Evolutionary conservation across 2,113 vertebrate species (phyloP), one percentile per base, ranked within the genome.

Genomic region (Collichthys lucidus): DNA sequence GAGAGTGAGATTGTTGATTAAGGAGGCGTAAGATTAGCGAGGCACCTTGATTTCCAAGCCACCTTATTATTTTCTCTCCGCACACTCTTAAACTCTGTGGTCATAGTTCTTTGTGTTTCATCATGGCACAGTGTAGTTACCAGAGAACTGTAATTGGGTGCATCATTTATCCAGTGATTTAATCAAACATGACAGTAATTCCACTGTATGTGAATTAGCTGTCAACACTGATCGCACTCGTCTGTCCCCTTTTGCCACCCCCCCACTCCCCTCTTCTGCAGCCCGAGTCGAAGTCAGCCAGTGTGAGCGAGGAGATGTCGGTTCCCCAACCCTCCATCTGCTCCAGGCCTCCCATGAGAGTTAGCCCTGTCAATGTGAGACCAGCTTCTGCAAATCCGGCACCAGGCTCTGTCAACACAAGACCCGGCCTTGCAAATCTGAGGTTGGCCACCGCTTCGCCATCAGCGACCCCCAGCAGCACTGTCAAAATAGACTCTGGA

Each of bases 1-100:
- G 78, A 73, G 76, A 59, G 74, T n/a, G 40, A 83, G 74, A 76
- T 88, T 82, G 85, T 83, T 92, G 91, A 94, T 94, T 88, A 90
- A 83, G 80, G 87, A 89, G 88, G 89, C 90, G 86, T 77, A 52
- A 75, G 90, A 92, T 92, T 85, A 86, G 80, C 74, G 47, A 79
- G 80, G 76, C 76, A 63, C 84, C 86, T 84, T 86, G 89, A 91
- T 89, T 85, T 86, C 84, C 73, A 86, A 89, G 89, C 82, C 89
- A 77, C 79, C 92, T 87, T 83, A 84, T 86, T 83, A 87, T 92
- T 92, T 91, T 79, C 87, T 71, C 35, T 70, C 63, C 62, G 29
- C 78, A 63, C 74, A 74, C 64, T 77, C 78, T 85, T 85, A 75
- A 85, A 87, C 67, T 87, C 79, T 59, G 74, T 35, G 86, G 87